These are phyloP conservation scores for Coboldia fuscipes DNA, from an alignment of 1,140 invertebrate species.

Conservation along the genomic window DNA sequence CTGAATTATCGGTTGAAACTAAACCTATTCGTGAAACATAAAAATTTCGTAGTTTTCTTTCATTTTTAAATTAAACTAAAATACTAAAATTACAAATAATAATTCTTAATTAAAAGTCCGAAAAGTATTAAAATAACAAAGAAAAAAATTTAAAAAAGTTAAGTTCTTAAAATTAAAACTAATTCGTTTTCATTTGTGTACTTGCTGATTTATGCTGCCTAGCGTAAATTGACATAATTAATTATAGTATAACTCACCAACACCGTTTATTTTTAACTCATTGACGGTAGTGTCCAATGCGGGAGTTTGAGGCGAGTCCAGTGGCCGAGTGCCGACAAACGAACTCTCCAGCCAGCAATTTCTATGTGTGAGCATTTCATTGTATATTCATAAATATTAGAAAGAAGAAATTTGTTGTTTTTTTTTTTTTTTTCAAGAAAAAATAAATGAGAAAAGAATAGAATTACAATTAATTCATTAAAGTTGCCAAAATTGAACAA, in stretches of 20 bases:
- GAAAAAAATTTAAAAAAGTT: neutral
- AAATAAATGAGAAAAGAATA: neutral
- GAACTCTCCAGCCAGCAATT: constrained; percentile 76
- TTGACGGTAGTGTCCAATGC: constrained; percentile 31
- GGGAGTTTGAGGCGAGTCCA: constrained; percentile 66
- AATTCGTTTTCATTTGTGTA: neutral
- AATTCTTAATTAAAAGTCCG: neutral
- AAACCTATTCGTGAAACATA: neutral
- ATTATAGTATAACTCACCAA: constrained; percentile 14
- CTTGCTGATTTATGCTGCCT: neutral
- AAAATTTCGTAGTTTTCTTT: neutral
- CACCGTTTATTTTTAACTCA: constrained; percentile 23
- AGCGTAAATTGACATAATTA: neutral
- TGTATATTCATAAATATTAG: neutral
- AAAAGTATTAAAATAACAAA: neutral
- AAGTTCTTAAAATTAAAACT: neutral
- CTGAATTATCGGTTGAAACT: neutral
- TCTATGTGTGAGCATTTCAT: constrained; percentile 7
- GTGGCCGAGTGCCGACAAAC: constrained; percentile 62
- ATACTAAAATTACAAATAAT: neutral
- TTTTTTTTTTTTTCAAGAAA: neutral
- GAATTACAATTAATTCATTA: too few species aligned
- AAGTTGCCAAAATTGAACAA: too few species aligned
- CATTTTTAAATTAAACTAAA: neutral
- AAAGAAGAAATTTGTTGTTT: neutral